Evolutionary conservation across 2,888 invertebrate species (phyloP), one percentile per base, ranked within the genome.

Genomic region (Dasysyrphus albostriatus): DNA sequence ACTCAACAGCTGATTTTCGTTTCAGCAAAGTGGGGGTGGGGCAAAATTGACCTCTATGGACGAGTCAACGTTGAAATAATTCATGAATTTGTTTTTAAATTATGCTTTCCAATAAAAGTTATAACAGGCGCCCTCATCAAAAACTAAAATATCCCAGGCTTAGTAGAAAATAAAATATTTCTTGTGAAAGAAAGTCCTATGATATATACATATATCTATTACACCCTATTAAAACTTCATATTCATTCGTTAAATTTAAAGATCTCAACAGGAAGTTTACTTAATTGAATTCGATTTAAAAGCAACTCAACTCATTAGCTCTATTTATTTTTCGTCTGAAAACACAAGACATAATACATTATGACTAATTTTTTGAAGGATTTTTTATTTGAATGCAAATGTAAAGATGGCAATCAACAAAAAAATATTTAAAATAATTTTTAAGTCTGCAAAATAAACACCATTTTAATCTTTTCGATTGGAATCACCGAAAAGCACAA

Each of bases 241-340:
- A 56, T 3, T n/a, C 56, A 3, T 32, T 32, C 4, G 9, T 56
- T 34, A 16, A 3, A 34, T 32, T 56, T 1, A 14, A 32, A n/a
- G 7, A 32, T 34, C 56, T 34, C 34, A 34, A 63, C 29, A 63
- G 63, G 63, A 63, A 29, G 32, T 63, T n/a, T 9, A 42, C 2
- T 61, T 63, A 63, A 63, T 63, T 63, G 63, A 44, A 44, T 44
- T 63, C 39, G 29, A 44, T 39, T 24, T n/a, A 42, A 39, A 44
- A 63, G 6, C 34, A 58, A 29, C 14, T 32, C n/a, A 56, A 6
- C 32, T 56, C 32, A 51, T 54, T 29, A 54, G 16, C 1, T 39
- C 14, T 19, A 59, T 42, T 29, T 42, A 10, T 19, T 1, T 42
- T 19, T 59, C 7, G 24, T 42, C 42, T 42, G 24, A n/a, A 4